Base-by-base conservation (phyloP, 2,888 invertebrate genomes). In the Ochropleura leucogaster region DNA sequence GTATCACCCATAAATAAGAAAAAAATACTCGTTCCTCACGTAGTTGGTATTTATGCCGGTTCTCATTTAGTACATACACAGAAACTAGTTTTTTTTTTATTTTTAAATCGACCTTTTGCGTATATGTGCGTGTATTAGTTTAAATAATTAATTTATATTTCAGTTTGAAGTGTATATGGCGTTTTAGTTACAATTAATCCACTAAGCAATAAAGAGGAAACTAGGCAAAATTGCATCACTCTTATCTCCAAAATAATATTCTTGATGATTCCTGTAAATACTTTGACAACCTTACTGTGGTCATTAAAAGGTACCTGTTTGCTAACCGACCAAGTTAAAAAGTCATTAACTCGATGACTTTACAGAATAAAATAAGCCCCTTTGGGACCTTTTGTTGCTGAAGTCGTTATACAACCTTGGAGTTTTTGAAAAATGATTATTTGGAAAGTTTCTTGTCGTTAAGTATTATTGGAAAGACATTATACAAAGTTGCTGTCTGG, bases 351-450 rank as follows among this genome's bases (percentile, higher is more conserved):
- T 72, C 65, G 63, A 83, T 86, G 85, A 87, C 85, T 85, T 74
- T n/a, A 74, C 83, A 79, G 47, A 79, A 86, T 80, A 80, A 83
- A 83, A 87, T 87, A 72, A 83, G 72, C 72, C 68, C 47, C 73
- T 55, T 59, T 63, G 66, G 18, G 67, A 51, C 67, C 75, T 73
- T 75, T 87, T 82, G 85, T 84, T 75, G 79, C 74, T 30, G 30
- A 80, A 86, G 80, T 81, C 72, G 74, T 85, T 85, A 68, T 68
- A 82, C 72, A 72, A 76, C 72, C 65, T 49, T 68, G 68, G 59
- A 30, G 65, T 66, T 63, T 90, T 91, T 92, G 91, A 93, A 92
- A 93, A 94, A 94, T 92, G 89, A 92, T 93, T 90, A 93, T 92
- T 85, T 85, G 78, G 72, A 75, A 93, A 94, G 90, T 94, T 94